Evolutionary conservation across 2,797 vertebrate species (phyloP).

Genomic region (Strix occidentalis): DNA sequence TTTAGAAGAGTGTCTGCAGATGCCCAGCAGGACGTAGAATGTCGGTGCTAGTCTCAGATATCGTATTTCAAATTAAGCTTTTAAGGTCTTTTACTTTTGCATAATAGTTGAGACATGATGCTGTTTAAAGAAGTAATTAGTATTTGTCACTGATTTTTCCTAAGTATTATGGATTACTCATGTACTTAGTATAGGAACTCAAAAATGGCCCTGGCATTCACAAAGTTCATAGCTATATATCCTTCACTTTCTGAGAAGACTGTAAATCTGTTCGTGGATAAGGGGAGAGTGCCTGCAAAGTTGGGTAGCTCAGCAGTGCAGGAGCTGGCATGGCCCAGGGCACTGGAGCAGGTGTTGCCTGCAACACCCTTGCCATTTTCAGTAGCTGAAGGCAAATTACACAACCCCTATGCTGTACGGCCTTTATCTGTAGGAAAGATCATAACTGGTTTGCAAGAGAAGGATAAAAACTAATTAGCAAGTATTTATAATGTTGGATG

Average conservation of each 20-base stretch:
- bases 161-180: background rate
- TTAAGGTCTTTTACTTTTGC: conserved; percentile 1
- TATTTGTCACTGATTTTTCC: conserved; percentile 15
- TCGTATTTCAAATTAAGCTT: conserved; percentile 14
- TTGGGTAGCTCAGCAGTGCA: fast-evolving
- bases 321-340: background rate
- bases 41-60: background rate
- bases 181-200: background rate
- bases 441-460: background rate
- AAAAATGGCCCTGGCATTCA: background rate
- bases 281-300: background rate
- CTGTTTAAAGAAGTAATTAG: conserved; percentile 13
- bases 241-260: background rate
- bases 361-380: background rate
- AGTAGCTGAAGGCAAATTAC: background rate
- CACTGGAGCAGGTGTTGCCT: fast-evolving
- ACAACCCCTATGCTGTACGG: background rate
- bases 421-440: background rate
- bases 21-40: background rate
- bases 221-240: background rate
- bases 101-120: background rate
- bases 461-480: background rate
- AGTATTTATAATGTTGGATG: background rate
- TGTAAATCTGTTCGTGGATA: background rate
- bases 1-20: background rate